phyloP scores from a whole-genome alignment of 1,140 invertebrate species.

The Neodiprion virginianus region DNA sequence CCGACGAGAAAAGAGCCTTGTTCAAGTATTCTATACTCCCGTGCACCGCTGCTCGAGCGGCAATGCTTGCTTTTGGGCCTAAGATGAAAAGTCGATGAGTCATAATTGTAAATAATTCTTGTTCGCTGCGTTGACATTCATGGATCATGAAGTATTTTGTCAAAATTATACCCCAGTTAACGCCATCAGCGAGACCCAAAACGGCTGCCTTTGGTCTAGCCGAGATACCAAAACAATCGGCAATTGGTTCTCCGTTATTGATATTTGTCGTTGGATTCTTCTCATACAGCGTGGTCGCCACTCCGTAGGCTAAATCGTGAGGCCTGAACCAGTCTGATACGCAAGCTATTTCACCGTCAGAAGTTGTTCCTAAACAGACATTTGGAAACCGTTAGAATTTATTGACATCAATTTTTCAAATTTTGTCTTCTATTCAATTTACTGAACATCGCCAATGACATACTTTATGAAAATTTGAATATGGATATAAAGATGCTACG shows the following conservation, averaged over 20 bases:
- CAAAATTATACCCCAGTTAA: constrained; percentile 83
- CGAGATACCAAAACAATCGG: constrained; percentile 88
- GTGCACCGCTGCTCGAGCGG: constrained; percentile 88
- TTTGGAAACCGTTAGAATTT: not conserved
- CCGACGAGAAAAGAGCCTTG: constrained; percentile 71
- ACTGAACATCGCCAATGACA: too few relatives aligned
- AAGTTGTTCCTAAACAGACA: constrained; percentile 24
- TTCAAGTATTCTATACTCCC: constrained; percentile 88
- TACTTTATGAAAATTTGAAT: too few relatives aligned
- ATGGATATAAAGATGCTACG: too few relatives aligned
- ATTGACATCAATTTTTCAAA: too few relatives aligned
- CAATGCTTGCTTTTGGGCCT: constrained; percentile 84
- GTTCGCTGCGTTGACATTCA: too few relatives aligned
- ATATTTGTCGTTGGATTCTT: constrained; percentile 77
- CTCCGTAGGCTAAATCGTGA: constrained; percentile 72
- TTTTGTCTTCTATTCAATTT: too few relatives aligned
- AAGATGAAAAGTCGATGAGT: constrained; percentile 7
- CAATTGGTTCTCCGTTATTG: constrained; percentile 86
- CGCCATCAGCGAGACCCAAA: constrained; percentile 88
- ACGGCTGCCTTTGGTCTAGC: constrained; percentile 81
- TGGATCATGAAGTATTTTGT: not conserved
- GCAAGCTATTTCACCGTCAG: constrained; percentile 64
- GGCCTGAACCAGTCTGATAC: constrained; percentile 74
- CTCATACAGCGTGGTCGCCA: constrained; percentile 79
- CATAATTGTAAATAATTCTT: too few relatives aligned